phyloP scores from a whole-genome alignment of 2,113 vertebrate genomes.

The Tragelaphus scriptus region DNA sequence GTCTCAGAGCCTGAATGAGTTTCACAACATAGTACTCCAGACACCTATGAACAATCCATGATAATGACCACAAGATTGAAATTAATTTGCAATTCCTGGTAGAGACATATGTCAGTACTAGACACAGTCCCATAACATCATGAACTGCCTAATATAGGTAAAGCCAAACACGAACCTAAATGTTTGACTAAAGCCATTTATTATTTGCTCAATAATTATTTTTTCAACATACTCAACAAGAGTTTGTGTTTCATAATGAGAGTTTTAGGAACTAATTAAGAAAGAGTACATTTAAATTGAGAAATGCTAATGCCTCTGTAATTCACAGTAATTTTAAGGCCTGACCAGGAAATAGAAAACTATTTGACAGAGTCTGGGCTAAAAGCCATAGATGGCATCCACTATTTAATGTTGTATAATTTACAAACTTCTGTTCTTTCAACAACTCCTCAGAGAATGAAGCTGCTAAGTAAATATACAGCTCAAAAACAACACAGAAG shows the following conservation, averaged over 20 bases:
- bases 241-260: conserved; percentile 45
- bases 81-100: neutral
- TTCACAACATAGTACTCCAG: neutral
- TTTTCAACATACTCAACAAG: conserved; percentile 38
- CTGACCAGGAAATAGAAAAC: conserved; percentile 68
- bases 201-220: conserved; percentile 60
- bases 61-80: neutral
- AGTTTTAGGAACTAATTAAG: conserved; percentile 64
- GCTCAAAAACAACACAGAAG: conserved; percentile 71
- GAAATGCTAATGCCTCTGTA: conserved; percentile 74
- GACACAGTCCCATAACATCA: neutral
- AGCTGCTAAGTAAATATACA: conserved; percentile 80
- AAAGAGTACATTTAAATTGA: conserved; percentile 69
- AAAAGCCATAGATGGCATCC: conserved; percentile 76
- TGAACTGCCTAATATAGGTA: neutral
- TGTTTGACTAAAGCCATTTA: conserved; percentile 49
- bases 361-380: conserved; percentile 80
- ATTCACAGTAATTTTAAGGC: conserved; percentile 73
- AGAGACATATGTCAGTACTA: neutral
- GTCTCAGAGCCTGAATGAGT: no score
- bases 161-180: conserved; percentile 22
- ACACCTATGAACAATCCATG: neutral
- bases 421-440: conserved; percentile 84
- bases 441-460: conserved; percentile 77
- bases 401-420: conserved; percentile 78